Evolutionary conservation across 2,888 invertebrate species (phyloP), one percentile per base, ranked within the genome.

Genomic region (Amphipyra berbera): DNA sequence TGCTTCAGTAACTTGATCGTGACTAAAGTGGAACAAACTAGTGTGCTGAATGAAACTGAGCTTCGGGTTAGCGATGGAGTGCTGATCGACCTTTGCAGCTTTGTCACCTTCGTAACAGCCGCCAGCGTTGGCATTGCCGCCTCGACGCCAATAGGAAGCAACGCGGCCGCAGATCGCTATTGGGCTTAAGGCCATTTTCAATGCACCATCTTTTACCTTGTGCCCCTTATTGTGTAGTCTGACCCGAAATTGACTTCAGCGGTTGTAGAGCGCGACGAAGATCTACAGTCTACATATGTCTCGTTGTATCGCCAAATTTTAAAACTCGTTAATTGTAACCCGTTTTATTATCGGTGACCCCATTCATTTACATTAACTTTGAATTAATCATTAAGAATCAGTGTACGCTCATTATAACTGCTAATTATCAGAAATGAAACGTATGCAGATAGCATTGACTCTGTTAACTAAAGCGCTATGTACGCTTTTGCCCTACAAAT

Each of bases 161-260:
- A 86, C 89, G 83, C 90, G 88, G 88, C 84, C 91, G 85, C 90
- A 92, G 90, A 91, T 91, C 85, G 93, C 94, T 94, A 94, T 95
- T 94, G 94, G 94, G 94, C 93, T 90, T 95, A 94, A 94, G 95
- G 95, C 90, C 95, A 87, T 90, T 92, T 90, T 94, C 94, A 95
- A 94, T 95, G 95, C 93, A 94, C 95, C 95, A 95, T 95, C 94
- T 94, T 93, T 95, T 92, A 92, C 95, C 95, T 94, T 95, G 95
- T 95, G 90, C 94, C 88, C 92, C 94, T 94, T 95, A 92, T 86
- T 82, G 84, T 83, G 86, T 85, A 81, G 87, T 88, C 84, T 93
- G 93, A 94, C 93, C 94, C 91, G 87, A 93, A 93, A 93, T 86
- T 79, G 68, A 69, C 79, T 78, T 73, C 75, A 71, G 72, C 76